phyloP scores from a whole-genome alignment of 2,888 invertebrate genomes.

The Athalia cordata region DNA sequence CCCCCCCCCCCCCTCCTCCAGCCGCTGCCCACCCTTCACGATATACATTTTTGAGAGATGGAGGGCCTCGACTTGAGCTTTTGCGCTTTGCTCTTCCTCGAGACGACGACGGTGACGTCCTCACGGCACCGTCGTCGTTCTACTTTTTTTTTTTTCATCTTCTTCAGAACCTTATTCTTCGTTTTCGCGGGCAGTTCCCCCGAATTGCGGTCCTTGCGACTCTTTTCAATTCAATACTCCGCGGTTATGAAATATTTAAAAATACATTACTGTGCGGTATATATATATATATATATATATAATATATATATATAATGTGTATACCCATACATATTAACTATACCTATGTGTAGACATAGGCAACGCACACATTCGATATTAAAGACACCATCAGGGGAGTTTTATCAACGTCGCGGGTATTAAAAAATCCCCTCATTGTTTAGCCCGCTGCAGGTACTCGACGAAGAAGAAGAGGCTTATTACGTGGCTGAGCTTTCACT shows the following conservation, averaged over 20 bases:
- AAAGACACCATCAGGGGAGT: constrained; percentile 29
- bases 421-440: constrained; percentile 38
- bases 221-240: constrained; percentile 29
- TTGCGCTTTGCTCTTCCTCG: constrained; percentile 11
- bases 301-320: not conserved
- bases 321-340: not conserved
- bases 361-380: constrained; percentile 20
- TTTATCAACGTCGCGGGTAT: constrained; percentile 35
- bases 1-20: constrained; percentile 6
- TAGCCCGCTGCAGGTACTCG: constrained; percentile 24
- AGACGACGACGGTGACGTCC: constrained; percentile 18
- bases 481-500: constrained; percentile 37
- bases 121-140: constrained; percentile 17
- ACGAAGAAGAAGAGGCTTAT: constrained; percentile 31
- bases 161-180: not conserved
- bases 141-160: not conserved
- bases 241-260: constrained; percentile 33
- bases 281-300: constrained; percentile 1
- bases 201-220: not conserved
- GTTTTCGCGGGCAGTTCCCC: not conserved
- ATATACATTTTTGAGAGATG: constrained; percentile 37
- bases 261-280: not conserved
- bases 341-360: not conserved
- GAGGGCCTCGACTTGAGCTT: constrained; percentile 1
- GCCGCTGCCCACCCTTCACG: constrained; percentile 28